A percentile compares a stretch with the other conserved stretches of the same genome.
Evolutionary conservation across 2,888 invertebrate species (phyloP).

Genomic region (Noctua janthina): DNA sequence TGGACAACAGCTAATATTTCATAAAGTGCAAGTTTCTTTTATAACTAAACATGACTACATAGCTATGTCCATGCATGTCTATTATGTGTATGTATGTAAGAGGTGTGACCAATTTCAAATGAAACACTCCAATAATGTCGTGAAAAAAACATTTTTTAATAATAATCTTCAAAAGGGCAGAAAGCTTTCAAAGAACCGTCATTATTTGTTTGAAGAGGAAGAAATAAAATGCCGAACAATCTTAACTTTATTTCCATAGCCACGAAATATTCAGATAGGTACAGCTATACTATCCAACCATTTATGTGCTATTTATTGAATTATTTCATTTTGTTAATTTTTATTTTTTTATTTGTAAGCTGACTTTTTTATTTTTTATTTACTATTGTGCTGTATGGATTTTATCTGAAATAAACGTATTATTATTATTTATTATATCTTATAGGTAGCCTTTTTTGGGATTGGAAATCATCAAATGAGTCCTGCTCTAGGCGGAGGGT

Average conservation of each 20-base stretch:
- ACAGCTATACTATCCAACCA: not conserved
- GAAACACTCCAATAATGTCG: not conserved
- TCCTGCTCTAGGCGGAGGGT: too few relatives aligned
- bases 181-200: not conserved
- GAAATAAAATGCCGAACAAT: not conserved
- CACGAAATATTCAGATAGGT: not conserved
- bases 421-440: not conserved
- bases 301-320: too few relatives aligned
- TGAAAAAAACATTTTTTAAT: not conserved
- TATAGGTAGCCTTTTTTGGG: too few relatives aligned
- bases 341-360: too few relatives aligned
- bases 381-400: too few relatives aligned
- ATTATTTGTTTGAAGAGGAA: conserved; percentile 10
- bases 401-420: too few relatives aligned
- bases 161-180: not conserved
- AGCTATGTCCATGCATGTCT: not conserved
- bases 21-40: not conserved
- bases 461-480: too few relatives aligned
- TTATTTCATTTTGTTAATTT: too few relatives aligned
- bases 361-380: too few relatives aligned
- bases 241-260: not conserved
- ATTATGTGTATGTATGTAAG: not conserved
- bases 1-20: not conserved
- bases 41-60: not conserved
- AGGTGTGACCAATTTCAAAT: not conserved